Conservation (phyloP, 1,140 invertebrate genomes). For the Geopemphigus sp. region DNA sequence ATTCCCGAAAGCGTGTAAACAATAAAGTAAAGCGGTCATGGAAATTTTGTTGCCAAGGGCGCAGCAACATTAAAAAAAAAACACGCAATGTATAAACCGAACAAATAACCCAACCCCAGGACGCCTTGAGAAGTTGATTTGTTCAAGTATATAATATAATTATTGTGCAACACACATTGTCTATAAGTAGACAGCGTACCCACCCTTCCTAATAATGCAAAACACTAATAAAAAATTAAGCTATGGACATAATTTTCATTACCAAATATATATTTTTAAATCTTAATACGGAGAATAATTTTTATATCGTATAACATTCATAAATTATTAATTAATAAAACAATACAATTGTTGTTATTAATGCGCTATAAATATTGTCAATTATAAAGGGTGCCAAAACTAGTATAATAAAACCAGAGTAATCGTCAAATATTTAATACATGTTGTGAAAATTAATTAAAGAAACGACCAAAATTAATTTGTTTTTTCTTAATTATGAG, state of each 20-base stretch:
- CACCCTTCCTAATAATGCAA: constrained; percentile 23
- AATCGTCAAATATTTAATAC: neutral
- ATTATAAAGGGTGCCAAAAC: constrained; percentile 36
- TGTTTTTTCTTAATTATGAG: neutral
- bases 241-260: constrained; percentile 1
- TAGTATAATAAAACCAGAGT: neutral
- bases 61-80: constrained; percentile 9
- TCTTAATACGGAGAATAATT: neutral
- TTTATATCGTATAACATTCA: constrained; percentile 34
- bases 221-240: constrained; percentile 27
- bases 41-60: constrained; percentile 23
- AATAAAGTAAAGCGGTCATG: constrained; percentile 36
- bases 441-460: neutral
- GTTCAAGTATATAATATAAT: neutral
- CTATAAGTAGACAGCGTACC: neutral
- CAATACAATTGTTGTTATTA: neutral
- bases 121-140: constrained; percentile 42
- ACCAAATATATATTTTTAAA: constrained; percentile 16
- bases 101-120: constrained; percentile 7
- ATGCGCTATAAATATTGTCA: constrained; percentile 16
- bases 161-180: constrained; percentile 27
- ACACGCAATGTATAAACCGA: neutral
- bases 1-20: constrained; percentile 48
- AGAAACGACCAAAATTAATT: neutral
- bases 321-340: constrained; percentile 23